Conservation (phyloP, 2,888 invertebrate species). For the Lasius platythorax region DNA sequence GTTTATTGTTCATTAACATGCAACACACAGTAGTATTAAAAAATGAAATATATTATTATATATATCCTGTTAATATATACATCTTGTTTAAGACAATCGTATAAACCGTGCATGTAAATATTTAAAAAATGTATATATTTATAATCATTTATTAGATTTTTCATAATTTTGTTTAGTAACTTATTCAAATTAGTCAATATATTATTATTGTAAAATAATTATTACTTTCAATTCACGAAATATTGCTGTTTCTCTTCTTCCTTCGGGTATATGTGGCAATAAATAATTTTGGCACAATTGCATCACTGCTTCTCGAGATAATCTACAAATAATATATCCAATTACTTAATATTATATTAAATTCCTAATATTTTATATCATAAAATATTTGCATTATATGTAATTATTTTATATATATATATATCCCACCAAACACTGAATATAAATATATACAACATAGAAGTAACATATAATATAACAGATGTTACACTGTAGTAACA, state of each 20-base stretch:
- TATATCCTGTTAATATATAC: not conserved
- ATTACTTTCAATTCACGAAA: not conserved
- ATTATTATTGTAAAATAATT: not conserved
- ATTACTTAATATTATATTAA: no score
- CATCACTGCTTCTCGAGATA: conserved; percentile 14
- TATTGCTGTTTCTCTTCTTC: not conserved
- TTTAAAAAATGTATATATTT: no score
- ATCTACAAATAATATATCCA: not conserved
- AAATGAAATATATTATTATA: not conserved
- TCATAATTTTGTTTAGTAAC: no score
- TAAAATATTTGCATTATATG: not conserved
- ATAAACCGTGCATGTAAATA: no score
- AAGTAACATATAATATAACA: no score
- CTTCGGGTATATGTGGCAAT: not conserved
- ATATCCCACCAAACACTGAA: no score
- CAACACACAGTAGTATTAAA: not conserved
- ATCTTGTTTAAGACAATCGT: no score
- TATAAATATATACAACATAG: no score
- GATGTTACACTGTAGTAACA: no score
- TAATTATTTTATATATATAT: no score
- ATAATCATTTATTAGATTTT: no score
- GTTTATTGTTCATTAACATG: not conserved
- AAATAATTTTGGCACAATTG: not conserved
- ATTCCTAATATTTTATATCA: not conserved
- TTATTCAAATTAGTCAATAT: no score